Conservation (phyloP, 2,113 vertebrate genomes). For the Lepisosteus osseus region DNA sequence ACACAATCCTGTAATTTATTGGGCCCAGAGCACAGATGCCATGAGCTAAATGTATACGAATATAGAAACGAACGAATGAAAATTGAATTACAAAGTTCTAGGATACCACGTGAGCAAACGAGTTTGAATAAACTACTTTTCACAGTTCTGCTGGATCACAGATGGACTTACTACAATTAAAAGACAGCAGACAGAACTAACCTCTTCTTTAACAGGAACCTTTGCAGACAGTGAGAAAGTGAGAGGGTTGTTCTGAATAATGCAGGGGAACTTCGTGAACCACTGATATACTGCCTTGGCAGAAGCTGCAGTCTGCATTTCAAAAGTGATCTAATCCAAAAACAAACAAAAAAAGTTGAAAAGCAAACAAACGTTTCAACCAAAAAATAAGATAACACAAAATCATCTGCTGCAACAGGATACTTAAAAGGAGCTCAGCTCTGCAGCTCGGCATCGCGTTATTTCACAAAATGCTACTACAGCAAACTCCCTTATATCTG, state of each 20-base stretch:
- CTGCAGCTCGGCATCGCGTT: no score
- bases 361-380: no score
- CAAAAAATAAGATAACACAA: no score
- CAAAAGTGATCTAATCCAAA: slow-evolving; percentile 48
- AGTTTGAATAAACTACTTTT: background rate
- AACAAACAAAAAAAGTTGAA: no score
- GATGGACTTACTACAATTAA: background rate
- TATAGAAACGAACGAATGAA: no score
- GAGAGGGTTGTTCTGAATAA: slow-evolving; percentile 52
- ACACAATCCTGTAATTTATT: no score
- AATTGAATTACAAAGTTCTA: background rate
- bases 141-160: background rate
- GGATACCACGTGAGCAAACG: background rate
- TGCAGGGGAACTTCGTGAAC: slow-evolving; percentile 51
- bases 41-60: no score
- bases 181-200: background rate
- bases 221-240: slow-evolving; percentile 49
- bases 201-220: slow-evolving; percentile 17
- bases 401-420: no score
- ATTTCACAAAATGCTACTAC: no score
- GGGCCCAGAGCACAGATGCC: no score
- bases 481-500: no score
- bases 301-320: slow-evolving; percentile 51
- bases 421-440: no score
- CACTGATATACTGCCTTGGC: slow-evolving; percentile 47